Percentiles rank a stretch among this genome's conserved stretches.
Evolutionary conservation across 2,888 invertebrate genomes (phyloP).

Genomic region (Abrostola tripartita): DNA sequence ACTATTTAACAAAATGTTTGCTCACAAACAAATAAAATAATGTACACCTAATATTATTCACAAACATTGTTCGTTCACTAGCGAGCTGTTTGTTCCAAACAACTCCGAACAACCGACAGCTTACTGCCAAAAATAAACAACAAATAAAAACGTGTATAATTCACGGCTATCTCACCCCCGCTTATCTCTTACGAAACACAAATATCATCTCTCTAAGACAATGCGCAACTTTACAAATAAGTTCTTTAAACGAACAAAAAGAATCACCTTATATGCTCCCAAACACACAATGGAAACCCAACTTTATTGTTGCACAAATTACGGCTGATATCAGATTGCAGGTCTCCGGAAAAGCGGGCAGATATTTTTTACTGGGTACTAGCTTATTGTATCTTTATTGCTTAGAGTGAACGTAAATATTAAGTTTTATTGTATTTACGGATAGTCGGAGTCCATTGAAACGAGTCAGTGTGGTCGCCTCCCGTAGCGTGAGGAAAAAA

Average conservation of each 20-base stretch:
- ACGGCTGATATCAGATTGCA: conserved; percentile 47
- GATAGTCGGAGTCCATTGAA: conserved; percentile 74
- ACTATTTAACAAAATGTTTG: conserved; percentile 26
- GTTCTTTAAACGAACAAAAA: conserved; percentile 71
- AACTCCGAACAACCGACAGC: conserved; percentile 60
- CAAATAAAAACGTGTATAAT: conserved; percentile 62
- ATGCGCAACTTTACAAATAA: conserved; percentile 82
- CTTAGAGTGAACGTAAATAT: conserved; percentile 83
- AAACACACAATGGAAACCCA: conserved; percentile 42
- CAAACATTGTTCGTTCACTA: conserved; percentile 51
- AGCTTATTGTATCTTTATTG: conserved; percentile 84
- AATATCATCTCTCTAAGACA: conserved; percentile 78
- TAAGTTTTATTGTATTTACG: conserved; percentile 86
- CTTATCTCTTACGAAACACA: conserved; percentile 80
- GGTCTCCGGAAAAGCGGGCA: conserved; percentile 61
- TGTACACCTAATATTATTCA: conserved; percentile 38
- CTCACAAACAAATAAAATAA: conserved; percentile 55
- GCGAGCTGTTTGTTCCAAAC: conserved; percentile 53
- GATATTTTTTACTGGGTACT: conserved; percentile 75
- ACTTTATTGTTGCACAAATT: conserved; percentile 36
- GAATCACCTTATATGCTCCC: conserved; percentile 55
- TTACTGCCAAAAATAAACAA: conserved; percentile 77
- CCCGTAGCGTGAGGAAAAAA: conserved; percentile 79
- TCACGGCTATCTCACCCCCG: conserved; percentile 72
- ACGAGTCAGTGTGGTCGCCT: conserved; percentile 83